Conservation (phyloP, 1,140 invertebrate species). For the Cotesia chilonis region DNA sequence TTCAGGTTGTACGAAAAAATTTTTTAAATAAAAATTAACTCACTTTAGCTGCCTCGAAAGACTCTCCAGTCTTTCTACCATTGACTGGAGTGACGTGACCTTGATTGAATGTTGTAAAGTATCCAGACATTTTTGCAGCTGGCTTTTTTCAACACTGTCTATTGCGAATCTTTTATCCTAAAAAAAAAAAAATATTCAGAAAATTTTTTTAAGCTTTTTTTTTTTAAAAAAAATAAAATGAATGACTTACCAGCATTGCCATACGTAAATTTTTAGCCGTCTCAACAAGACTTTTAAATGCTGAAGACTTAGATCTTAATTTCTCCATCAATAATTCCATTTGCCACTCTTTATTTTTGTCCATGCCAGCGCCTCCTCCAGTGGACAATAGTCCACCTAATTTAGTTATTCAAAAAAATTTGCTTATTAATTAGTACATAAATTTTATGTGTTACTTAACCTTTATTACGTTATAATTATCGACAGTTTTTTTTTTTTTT, state of each 20-base stretch:
- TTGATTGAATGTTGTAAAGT: slow-evolving; percentile 93
- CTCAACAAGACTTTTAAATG: slow-evolving; percentile 81
- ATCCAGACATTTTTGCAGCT: slow-evolving; percentile 90
- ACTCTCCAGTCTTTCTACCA: slow-evolving; percentile 91
- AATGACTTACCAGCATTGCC: slow-evolving; percentile 77
- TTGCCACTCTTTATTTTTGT: slow-evolving; percentile 77
- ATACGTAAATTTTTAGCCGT: slow-evolving; percentile 85
- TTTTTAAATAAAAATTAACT: slow-evolving; percentile 20
- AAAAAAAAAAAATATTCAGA: slow-evolving; percentile 39
- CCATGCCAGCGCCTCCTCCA: slow-evolving; percentile 52
- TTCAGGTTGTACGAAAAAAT: no score
- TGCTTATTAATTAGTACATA: background rate
- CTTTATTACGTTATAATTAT: background rate
- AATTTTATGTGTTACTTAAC: slow-evolving; percentile 16
- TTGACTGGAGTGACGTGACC: slow-evolving; percentile 87
- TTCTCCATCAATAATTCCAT: slow-evolving; percentile 89
- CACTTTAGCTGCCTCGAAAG: slow-evolving; percentile 87
- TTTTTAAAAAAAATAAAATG: no score
- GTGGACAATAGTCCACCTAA: slow-evolving; percentile 55
- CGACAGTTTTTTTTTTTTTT: background rate
- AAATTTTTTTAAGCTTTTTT: no score
- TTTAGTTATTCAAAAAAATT: background rate
- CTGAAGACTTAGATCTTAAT: slow-evolving; percentile 78
- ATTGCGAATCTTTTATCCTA: slow-evolving; percentile 85
- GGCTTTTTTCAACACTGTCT: slow-evolving; percentile 83